phyloP scores from a whole-genome alignment of 1,140 invertebrate species.

The Lepidurus apus region DNA sequence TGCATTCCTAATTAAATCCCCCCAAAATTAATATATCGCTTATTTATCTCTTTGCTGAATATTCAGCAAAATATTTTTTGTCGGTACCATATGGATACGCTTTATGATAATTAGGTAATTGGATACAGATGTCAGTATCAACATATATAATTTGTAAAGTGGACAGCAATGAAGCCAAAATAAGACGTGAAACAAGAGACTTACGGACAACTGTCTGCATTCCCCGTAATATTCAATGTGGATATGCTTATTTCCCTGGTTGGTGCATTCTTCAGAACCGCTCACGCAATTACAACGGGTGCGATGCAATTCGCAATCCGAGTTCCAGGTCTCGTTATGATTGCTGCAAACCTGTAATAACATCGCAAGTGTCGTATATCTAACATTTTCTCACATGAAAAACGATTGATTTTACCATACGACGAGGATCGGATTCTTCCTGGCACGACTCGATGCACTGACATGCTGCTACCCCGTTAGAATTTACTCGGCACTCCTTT shows the following conservation, averaged over 20 bases:
- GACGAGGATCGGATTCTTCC: slow-evolving; percentile 65
- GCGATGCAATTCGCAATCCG: slow-evolving; percentile 86
- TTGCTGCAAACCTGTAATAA: slow-evolving; percentile 74
- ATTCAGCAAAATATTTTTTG: too few relatives aligned
- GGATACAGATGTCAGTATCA: neutral
- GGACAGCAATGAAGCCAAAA: neutral
- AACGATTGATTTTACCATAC: slow-evolving; percentile 52
- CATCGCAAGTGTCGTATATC: slow-evolving; percentile 5
- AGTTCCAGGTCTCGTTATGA: slow-evolving; percentile 86
- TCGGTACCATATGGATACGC: too few relatives aligned
- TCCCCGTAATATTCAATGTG: slow-evolving; percentile 89
- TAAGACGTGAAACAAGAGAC: slow-evolving; percentile 35
- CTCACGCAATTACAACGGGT: slow-evolving; percentile 82
- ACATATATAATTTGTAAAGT: too few relatives aligned
- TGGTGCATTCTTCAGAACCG: slow-evolving; percentile 62
- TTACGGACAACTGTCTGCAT: slow-evolving; percentile 70
- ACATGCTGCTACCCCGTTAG: slow-evolving; percentile 69
- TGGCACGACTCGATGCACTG: slow-evolving; percentile 79
- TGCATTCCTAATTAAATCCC: slow-evolving; percentile 57
- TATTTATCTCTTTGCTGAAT: neutral
- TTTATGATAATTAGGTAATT: neutral
- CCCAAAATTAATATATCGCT: slow-evolving; percentile 34
- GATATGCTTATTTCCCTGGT: slow-evolving; percentile 70
- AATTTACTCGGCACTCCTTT: slow-evolving; percentile 69
- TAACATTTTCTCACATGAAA: neutral